Base-by-base conservation (phyloP, 2,113 vertebrate species). In the Antigone vipio region DNA sequence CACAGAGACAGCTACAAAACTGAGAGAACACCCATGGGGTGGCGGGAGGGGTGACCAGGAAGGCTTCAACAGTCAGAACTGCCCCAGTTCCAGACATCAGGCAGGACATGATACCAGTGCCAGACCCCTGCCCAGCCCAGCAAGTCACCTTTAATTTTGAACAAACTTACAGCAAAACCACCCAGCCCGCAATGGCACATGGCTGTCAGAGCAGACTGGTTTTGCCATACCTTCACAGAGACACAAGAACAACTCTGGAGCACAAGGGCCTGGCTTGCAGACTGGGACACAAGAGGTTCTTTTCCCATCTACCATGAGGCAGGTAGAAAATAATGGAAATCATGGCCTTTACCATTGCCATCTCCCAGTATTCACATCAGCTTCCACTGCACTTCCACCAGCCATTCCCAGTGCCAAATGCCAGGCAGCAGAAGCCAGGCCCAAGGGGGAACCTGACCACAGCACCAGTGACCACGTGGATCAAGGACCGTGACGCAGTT, bases 171-270 rank as follows among this genome's bases (percentile, higher is more conserved):
- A 64, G 87, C 50, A 85, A 23, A 40, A 9, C 12, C 62, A 40
- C 20, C 32, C 42, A 7, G 40, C 26, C 30, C 4, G 5, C 60
- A 73, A 18, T 0, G 7, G n/a, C 35, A 53, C 0, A 0, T 27
- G 27, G 30, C 68, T 0, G 0, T 10, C 32, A 29, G n/a, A 53
- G 47, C 2, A 1, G 34, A 16, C 34, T 17, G 62, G 12, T 45
- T 63, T 16, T 32, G 32, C 38, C 42, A 30, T 60, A 19, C 15
- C 34, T 63, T 32, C 62, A 75, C 15, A 34, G 29, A 82, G 24
- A 12, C 22, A 23, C 10, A 40, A 19, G 22, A 30, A 15, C 32
- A 47, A 20, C 24, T n/a, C 58, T 21, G 45, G 35, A 52, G 44
- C 62, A 58, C 60, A 62, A 49, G 32, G 44, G 29, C 42, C 23